These are phyloP conservation scores for Mustela nigripes DNA, from an alignment of 2,113 vertebrate species.

Conservation along the genomic window DNA sequence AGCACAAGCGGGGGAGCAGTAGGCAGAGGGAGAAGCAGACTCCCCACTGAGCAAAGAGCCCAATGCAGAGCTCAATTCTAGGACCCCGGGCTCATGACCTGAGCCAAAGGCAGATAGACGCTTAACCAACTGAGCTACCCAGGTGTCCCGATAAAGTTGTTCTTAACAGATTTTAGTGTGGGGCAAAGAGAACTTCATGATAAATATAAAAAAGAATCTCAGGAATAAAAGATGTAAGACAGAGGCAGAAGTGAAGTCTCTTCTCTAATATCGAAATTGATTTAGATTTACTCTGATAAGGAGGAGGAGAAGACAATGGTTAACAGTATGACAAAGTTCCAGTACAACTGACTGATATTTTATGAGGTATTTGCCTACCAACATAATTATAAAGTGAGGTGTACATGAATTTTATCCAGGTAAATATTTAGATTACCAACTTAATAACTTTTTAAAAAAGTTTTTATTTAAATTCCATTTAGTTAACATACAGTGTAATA, in stretches of 20 bases:
- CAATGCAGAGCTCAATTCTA: background rate
- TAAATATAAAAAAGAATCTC: background rate
- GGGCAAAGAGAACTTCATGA: background rate
- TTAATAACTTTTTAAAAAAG: background rate
- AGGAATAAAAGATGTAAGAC: background rate
- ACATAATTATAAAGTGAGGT: background rate
- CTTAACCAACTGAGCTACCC: background rate
- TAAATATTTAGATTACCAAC: background rate
- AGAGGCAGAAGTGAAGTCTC: background rate
- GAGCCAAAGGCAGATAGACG: background rate
- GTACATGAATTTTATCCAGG: background rate
- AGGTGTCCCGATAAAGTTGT: background rate
- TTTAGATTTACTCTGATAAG: background rate
- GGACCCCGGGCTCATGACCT: background rate
- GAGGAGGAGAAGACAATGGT: background rate
- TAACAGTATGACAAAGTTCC: background rate
- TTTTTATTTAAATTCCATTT: background rate
- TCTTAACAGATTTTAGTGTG: background rate
- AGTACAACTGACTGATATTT: background rate
- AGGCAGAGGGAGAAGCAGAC: background rate
- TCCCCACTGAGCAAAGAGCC: background rate
- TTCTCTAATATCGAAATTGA: background rate
- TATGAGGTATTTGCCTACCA: background rate
- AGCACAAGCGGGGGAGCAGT: background rate
- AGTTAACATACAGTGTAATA: background rate